A percentile compares a stretch with the other conserved stretches of the same genome.
phyloP scores from a whole-genome alignment of 2,888 invertebrate genomes.

The Lepidochitona cinerea region DNA sequence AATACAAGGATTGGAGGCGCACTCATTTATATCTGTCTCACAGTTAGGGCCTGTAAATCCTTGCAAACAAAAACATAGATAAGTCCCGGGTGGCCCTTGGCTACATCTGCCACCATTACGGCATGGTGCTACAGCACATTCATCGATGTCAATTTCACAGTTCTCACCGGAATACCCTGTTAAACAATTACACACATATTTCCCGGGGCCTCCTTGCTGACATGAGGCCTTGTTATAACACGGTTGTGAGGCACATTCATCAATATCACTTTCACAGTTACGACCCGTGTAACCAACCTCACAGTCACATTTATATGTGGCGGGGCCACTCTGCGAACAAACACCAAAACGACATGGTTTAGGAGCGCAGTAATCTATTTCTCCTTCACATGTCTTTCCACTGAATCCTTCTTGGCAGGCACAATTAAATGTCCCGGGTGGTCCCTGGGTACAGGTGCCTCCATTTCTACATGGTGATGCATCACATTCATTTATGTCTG shows the following conservation, averaged over 20 bases:
- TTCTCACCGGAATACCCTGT: slow-evolving; percentile 14
- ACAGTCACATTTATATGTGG: not conserved
- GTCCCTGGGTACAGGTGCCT: not conserved
- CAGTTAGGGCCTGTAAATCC: slow-evolving; percentile 15
- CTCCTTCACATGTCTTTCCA: not conserved
- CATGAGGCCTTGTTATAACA: slow-evolving; percentile 27
- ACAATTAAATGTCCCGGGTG: not conserved
- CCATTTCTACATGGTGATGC: not conserved
- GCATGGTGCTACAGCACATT: slow-evolving; percentile 10
- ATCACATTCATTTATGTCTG: not conserved
- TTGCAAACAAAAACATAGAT: slow-evolving; percentile 16
- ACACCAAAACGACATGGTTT: not conserved
- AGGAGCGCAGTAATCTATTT: not conserved
- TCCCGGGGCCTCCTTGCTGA: slow-evolving; percentile 15
- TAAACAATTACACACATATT: slow-evolving; percentile 19
- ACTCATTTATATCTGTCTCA: not conserved
- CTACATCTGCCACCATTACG: slow-evolving; percentile 23
- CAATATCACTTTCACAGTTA: slow-evolving; percentile 1
- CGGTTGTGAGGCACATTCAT: slow-evolving; percentile 21
- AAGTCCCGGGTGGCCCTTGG: slow-evolving; percentile 17
- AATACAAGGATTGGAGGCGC: not conserved
- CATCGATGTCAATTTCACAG: not conserved
- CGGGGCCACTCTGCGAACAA: not conserved
- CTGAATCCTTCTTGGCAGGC: not conserved
- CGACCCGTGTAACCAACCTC: not conserved